Evolutionary conservation across 1,140 invertebrate genomes (phyloP), one percentile per base, ranked within the genome.

Genomic region (Drosophila equinoxialis): DNA sequence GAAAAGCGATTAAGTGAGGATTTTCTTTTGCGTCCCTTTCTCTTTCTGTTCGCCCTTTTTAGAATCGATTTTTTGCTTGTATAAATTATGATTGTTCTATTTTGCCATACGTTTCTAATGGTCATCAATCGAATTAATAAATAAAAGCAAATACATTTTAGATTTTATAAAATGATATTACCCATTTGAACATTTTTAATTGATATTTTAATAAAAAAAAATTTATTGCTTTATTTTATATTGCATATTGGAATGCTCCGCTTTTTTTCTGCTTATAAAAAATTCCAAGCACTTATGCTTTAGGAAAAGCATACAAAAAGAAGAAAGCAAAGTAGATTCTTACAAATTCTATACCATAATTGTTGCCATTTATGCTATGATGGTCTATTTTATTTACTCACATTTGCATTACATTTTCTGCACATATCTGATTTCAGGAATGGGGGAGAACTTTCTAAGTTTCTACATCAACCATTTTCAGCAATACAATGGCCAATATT

Each of bases 1-100:
- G 83, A 87, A 86, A 83, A 79, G 84, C 83, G 83, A 86, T 86
- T 86, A 87, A 86, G 70, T 65, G 48, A 35, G 55, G 33, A 59
- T 59, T 59, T 51, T 23, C 7, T 5, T n/a, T 23, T 51, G 11
- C 1, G 30, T 10, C n/a, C 2, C 17, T 45, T 45, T 6, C n/a
- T 14, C 14, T 0, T 48, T 48, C 0, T 8, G n/a, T 48, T 17
- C 0, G 14, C 30, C 30, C 30, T 48, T 48, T 48, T 48, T 20
- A 30, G 30, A 30, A 30, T 2, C 35, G 2, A 20, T 48, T 48
- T 8, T 48, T 20, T 17, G 45, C 2, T 8, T 48, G 30, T 48
- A 8, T 7, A 17, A 48, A 3, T 48, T 51, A 51, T 51, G 45
- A 51, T 20, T 51, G 45, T 51, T 11, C 8, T 3, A 48, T 48